Evolutionary conservation across 2,888 invertebrate genomes (phyloP), one percentile per base, ranked within the genome.

Genomic region (Drosophila emarginata): DNA sequence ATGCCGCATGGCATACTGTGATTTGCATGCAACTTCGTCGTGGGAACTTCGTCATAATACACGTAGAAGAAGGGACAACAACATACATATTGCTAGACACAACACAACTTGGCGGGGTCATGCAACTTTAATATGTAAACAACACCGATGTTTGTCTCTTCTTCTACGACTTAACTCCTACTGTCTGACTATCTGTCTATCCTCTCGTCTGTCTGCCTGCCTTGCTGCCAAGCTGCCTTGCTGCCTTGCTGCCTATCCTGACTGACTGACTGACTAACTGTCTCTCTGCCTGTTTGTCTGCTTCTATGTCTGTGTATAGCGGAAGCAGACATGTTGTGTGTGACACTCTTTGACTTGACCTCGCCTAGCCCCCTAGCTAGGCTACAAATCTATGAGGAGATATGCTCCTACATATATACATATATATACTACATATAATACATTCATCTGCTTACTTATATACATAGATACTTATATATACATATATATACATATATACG

Each of bases 71-170:
- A 45, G 45, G 11, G 32, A 9, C 63, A 58, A 62, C 53, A 15
- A 40, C 39, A 58, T 26, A 40, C n/a, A 39, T 60, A 32, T 23
- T 66, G 56, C 40, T 39, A 57, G 37, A 50, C 18, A 32, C 54
- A 36, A 26, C 52, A 52, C 39, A 40, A 57, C 37, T 76, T 74
- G 71, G 67, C 79, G 83, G 89, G 85, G 89, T 90, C 90, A 89
- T 90, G 89, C 89, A 90, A 89, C 87, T 89, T 90, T 88, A 89
- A 89, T 87, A 80, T 80, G 89, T 89, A 90, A 90, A 90, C 90
- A 90, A 90, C 87, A 87, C 82, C 83, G 74, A 78, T 84, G 80
- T 72, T 74, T 79, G 68, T 71, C 78, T 78, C 75, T 78, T 12
- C 51, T 12, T 36, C 28, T 45, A 21, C 45, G 45, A 45, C 45